These are phyloP conservation scores for Hydrolagus affinis DNA, from an alignment of 2,113 vertebrate species.

Conservation along the genomic window DNA sequence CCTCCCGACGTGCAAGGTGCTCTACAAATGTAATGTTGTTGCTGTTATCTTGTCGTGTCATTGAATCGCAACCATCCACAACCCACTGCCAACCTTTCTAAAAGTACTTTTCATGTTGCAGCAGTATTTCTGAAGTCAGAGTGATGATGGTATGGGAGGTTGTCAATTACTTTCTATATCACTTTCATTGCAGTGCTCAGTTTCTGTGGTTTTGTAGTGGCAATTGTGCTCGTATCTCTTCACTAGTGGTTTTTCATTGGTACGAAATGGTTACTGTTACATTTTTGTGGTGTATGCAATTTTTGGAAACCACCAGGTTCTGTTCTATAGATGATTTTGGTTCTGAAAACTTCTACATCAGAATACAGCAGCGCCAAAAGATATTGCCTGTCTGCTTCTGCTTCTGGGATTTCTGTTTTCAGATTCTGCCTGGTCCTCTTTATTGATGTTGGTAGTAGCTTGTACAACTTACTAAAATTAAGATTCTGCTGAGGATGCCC, in stretches of 20 bases:
- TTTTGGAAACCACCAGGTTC: not conserved
- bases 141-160: not conserved
- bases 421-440: no score
- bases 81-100: not conserved
- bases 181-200: not conserved
- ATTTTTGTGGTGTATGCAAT: not conserved
- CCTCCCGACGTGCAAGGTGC: no score
- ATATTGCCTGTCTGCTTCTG: not conserved
- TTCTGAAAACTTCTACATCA: not conserved
- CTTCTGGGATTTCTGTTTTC: no score
- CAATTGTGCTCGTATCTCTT: not conserved
- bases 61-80: not conserved
- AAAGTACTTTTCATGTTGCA: not conserved
- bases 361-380: not conserved
- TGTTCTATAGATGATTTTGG: not conserved
- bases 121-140: not conserved
- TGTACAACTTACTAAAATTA: no score
- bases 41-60: not conserved
- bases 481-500: no score
- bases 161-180: not conserved
- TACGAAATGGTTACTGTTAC: not conserved
- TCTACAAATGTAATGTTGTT: no score
- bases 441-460: no score
- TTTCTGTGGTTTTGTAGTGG: not conserved
- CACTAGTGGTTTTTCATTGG: not conserved